These are phyloP conservation scores for Bubalus kerabau DNA, from an alignment of 2,113 vertebrate genomes.

Conservation along the genomic window DNA sequence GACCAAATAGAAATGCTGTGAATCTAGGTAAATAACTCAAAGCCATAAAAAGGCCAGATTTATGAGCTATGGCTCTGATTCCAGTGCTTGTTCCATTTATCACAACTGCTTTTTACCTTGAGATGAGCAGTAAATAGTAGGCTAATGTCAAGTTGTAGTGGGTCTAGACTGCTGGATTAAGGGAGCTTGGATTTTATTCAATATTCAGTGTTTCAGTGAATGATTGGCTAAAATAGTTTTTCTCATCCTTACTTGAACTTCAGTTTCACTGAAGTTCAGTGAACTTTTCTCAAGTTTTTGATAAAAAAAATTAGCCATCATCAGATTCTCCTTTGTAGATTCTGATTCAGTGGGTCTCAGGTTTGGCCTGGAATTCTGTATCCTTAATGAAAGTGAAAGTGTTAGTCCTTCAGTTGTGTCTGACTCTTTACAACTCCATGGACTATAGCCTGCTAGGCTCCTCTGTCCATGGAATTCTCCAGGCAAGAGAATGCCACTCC, in stretches of 20 bases:
- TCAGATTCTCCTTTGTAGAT: neutral
- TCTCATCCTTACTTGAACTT: neutral
- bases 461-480: neutral
- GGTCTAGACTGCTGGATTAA: neutral
- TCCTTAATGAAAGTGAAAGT: neutral
- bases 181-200: neutral
- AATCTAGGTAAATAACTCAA: neutral
- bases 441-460: neutral
- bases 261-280: neutral
- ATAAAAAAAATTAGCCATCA: neutral
- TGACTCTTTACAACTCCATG: neutral
- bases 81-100: neutral
- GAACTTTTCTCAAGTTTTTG: neutral
- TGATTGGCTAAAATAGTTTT: neutral
- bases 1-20: neutral
- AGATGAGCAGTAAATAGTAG: neutral
- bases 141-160: neutral
- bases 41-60: neutral
- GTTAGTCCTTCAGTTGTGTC: neutral
- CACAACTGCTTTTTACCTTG: neutral
- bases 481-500: neutral
- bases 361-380: neutral
- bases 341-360: neutral
- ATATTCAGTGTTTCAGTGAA: neutral
- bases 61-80: neutral